Evolutionary conservation across 2,888 invertebrate species (phyloP), one percentile per base, ranked within the genome.

Genomic region (Pollenia labialis): DNA sequence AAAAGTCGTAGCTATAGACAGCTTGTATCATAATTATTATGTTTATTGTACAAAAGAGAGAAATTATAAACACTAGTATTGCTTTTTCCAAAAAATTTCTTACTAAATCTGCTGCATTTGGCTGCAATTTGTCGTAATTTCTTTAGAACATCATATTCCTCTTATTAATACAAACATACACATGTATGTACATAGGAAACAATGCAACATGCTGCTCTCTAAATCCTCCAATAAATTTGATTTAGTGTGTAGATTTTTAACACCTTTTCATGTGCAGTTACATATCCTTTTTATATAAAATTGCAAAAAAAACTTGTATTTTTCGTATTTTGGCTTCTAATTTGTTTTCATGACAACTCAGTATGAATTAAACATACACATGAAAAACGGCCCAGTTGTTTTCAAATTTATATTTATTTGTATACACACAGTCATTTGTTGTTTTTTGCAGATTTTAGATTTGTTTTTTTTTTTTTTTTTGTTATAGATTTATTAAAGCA

Each of bases 381-480:
- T 50, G 71, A 69, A 69, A 52, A 32, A 75, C 42, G 46, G 48
- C n/a, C 62, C 64, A 83, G 42, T 52, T 76, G 76, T 64, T 77
- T 66, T 8, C 40, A 71, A 2, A 40, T 64, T 14, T 56, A 12
- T 18, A 68, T 54, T 42, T 32, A 68, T 16, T 52, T 23, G 32
- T 50, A 12, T 10, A 32, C 46, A n/a, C 40, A 12, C 50, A 66
- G 2, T 16, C 42, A 18, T 16, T 50, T 62, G n/a, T 40, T 18
- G 9, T 42, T 52, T 52, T n/a, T 56, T 60, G 16, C 72, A 48
- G 16, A 4, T 6, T 32, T 60, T 11, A 23, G 23, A 52, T 48
- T 40, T 42, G 9, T 60, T 0, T 76, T 71, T 40, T 42, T 11
- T 16, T 52, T 12, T 11, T 32, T 48, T 62, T 4, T 4, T 40